Base-by-base conservation (phyloP, 1,140 invertebrate species). In the Eueides isabella region DNA sequence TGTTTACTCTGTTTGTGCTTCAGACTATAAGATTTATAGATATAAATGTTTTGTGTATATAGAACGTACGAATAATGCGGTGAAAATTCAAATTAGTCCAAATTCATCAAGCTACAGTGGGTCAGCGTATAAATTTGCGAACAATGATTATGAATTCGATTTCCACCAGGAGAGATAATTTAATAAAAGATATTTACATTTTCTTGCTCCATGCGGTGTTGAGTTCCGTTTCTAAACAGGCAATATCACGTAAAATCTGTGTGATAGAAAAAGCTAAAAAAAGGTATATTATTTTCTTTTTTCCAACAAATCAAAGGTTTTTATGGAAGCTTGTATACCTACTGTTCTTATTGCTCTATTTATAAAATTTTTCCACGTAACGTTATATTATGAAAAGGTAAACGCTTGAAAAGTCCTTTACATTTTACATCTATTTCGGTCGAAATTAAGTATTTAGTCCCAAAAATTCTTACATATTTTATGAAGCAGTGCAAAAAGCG, bases 401-500 rank as follows among this genome's bases (percentile, higher is more conserved):
- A 23, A 23, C 48, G 6, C 48, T 55, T 55, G 48, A 55, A 55
- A 55, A 55, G 48, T 55, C 23, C 48, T 55, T 26, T 26, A 55
- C 48, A 55, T 55, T 55, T 55, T 55, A 55, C 48, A 55, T 55
- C 48, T 55, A 55, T 55, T 3, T 11, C 19, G 48, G 48, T 55
- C 23, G 48, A 55, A 55, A 55, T 55, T 55, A 55, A 55, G 48
- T 55, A 55, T 55, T 55, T 55, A 55, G 48, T 55, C 11, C 48
- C 48, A 55, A 55, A 55, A 55, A 55, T 55, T 55, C 23, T 55
- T 55, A 55, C 48, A 55, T 55, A 55, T 55, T 55, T 55, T 26
- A 55, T 55, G 48, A 55, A 55, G 48, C 48, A 55, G 48, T 55
- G 48, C 48, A 55, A 55, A 61, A 69, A 35, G 30, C 67, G 31